phyloP scores from a whole-genome alignment of 2,113 vertebrate genomes.

The Gallinago media region DNA sequence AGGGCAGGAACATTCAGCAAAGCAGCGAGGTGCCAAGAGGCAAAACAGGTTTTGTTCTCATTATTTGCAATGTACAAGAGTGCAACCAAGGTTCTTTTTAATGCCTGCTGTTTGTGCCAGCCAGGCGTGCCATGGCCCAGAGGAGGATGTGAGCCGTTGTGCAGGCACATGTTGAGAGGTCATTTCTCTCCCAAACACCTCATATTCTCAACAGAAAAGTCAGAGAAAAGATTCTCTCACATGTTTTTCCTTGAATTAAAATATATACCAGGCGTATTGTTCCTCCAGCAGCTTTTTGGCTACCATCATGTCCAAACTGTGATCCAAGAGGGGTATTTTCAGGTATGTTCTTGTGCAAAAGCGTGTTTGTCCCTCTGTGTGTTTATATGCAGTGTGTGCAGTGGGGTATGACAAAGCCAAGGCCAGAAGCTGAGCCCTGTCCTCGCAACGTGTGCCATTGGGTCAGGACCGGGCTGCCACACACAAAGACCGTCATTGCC shows the following conservation, averaged over 20 bases:
- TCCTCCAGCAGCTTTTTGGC: background rate
- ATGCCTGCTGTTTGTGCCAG: background rate
- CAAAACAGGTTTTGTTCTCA: background rate
- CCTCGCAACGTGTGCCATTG: background rate
- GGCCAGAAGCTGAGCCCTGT: background rate
- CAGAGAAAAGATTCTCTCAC: background rate
- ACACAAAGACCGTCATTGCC: background rate
- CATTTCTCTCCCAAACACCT: background rate
- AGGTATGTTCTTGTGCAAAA: background rate
- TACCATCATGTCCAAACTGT: background rate
- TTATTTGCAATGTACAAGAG: background rate
- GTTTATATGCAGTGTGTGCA: background rate
- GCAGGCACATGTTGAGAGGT: background rate
- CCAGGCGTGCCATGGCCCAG: background rate
- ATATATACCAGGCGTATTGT: background rate
- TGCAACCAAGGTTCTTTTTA: background rate
- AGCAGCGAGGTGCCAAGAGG: background rate
- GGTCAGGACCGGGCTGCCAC: background rate
- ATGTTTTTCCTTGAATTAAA: background rate
- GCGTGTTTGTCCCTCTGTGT: background rate
- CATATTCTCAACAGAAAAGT: background rate
- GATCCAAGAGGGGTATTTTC: background rate
- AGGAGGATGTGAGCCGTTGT: background rate
- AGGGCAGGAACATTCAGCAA: background rate
- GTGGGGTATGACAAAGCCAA: rapidly evolving